Evolutionary conservation across 2,113 vertebrate species (phyloP).

Genomic region (Choloepus hoffmanni): DNA sequence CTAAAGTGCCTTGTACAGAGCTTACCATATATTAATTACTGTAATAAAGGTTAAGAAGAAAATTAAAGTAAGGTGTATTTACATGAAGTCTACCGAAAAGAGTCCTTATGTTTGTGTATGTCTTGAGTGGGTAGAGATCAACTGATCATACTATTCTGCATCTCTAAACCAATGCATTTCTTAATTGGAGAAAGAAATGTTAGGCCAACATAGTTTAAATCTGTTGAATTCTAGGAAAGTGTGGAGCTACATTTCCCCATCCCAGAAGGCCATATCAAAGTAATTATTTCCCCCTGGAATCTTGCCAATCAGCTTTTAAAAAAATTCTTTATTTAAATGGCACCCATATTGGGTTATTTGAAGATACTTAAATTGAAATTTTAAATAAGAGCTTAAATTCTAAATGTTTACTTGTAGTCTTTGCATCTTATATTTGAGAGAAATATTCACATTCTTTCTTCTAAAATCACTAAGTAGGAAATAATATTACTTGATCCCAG

Average conservation of each 20-base stretch:
- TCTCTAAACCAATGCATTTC: background rate
- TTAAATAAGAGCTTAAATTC: background rate
- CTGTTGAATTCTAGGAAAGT: background rate
- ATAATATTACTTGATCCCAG: slow-evolving; percentile 6
- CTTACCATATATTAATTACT: background rate
- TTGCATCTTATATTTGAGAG: background rate
- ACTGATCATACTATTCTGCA: background rate
- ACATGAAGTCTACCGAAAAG: background rate
- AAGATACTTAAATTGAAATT: slow-evolving; percentile 8
- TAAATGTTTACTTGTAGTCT: background rate
- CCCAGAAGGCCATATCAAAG: background rate
- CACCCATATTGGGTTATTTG: background rate
- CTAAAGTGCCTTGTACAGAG: background rate
- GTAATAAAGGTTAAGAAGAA: background rate
- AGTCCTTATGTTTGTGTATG: background rate
- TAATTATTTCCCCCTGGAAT: background rate
- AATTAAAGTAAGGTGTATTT: background rate
- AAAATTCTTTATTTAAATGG: background rate
- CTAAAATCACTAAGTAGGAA: background rate
- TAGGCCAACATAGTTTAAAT: background rate
- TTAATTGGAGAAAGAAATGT: background rate
- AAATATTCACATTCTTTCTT: background rate
- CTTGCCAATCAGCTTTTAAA: background rate
- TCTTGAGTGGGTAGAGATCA: background rate
- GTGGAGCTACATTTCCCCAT: background rate